phyloP scores from a whole-genome alignment of 2,113 vertebrate species.

The Pithys albifrons region DNA sequence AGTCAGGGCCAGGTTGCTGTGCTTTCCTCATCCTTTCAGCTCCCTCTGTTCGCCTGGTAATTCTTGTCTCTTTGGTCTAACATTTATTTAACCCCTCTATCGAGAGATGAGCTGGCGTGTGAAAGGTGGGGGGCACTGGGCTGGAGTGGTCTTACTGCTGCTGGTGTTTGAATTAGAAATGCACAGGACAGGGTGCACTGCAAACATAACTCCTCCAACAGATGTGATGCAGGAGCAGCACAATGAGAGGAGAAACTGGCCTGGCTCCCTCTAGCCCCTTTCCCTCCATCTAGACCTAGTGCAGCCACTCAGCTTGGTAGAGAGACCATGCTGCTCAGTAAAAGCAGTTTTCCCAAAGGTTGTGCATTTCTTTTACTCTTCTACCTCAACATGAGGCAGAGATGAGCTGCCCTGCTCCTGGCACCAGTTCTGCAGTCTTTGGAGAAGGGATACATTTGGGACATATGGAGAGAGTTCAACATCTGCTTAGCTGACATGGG shows the following conservation, averaged over 20 bases:
- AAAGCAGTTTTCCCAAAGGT: not conserved
- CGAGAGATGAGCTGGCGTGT: rapidly evolving
- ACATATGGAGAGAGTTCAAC: not conserved
- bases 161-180: not conserved
- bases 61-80: not conserved
- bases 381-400: not conserved
- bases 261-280: not conserved
- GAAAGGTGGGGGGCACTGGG: not conserved
- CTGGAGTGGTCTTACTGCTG: not conserved
- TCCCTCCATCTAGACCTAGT: not conserved
- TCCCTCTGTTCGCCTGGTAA: not conserved
- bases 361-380: not conserved
- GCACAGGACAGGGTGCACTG: not conserved
- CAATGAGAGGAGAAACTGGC: not conserved
- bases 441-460: not conserved
- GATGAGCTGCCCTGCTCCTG: not conserved
- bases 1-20: not conserved
- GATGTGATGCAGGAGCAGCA: not conserved
- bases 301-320: not conserved
- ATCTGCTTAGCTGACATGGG: not conserved
- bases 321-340: rapidly evolving
- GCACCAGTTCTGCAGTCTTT: not conserved
- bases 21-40: not conserved
- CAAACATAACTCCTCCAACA: rapidly evolving
- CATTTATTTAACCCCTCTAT: not conserved